Conservation (phyloP, 2,113 vertebrate species). For the Ciconia boyciana region DNA sequence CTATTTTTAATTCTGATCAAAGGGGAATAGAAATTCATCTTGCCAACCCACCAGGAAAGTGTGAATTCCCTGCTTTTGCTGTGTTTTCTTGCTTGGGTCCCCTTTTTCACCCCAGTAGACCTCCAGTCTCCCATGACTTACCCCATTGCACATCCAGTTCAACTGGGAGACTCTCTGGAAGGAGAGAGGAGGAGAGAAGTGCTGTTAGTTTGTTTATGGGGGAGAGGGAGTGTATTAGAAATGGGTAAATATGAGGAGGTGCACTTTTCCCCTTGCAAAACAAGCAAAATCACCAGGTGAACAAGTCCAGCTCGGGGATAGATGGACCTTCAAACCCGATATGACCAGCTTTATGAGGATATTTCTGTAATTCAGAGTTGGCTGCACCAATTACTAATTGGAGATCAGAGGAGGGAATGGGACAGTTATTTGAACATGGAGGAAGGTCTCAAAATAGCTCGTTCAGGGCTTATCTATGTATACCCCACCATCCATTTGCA, state of each 20-base stretch:
- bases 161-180: not conserved
- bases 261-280: not conserved
- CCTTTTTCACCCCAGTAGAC: not conserved
- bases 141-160: not conserved
- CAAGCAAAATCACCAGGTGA: not conserved
- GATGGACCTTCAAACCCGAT: not conserved
- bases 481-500: not conserved
- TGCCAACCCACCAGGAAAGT: not conserved
- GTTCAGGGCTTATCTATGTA: rapidly evolving
- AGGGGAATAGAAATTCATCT: not conserved
- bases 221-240: not conserved
- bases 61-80: not conserved
- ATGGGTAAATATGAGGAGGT: not conserved
- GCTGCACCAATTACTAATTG: too few species aligned
- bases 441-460: not conserved
- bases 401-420: not conserved
- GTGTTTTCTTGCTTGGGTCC: not conserved
- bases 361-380: not conserved
- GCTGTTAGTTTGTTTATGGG: not conserved
- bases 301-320: too few species aligned
- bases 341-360: not conserved
- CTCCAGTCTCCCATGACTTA: not conserved
- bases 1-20: not conserved
- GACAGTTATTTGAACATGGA: not conserved
- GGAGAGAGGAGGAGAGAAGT: not conserved